Evolutionary conservation across 2,888 invertebrate genomes (phyloP).

Genomic region (Metallyticus violacea): DNA sequence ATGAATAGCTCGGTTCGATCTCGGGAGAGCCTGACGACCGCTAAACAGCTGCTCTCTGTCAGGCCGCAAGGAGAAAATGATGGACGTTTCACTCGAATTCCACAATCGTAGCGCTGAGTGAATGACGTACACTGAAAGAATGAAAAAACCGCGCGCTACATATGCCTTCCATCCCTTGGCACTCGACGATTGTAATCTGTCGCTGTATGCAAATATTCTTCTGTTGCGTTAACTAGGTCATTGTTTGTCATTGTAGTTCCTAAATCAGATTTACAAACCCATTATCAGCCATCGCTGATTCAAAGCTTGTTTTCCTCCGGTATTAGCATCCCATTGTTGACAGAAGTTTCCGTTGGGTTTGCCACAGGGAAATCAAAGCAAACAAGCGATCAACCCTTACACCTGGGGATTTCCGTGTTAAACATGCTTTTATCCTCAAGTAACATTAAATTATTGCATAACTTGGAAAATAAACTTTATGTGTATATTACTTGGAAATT

Average conservation of each 20-base stretch:
- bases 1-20: not conserved
- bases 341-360: not conserved
- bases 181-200: not conserved
- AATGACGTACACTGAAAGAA: not conserved
- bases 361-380: not conserved
- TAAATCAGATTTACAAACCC: not conserved
- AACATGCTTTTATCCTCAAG: not conserved
- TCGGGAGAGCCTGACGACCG: not conserved
- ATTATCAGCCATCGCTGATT: not conserved
- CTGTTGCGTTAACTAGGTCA: not conserved
- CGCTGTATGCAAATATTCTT: not conserved
- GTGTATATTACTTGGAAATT: too few relatives aligned
- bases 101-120: not conserved
- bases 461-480: not conserved
- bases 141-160: not conserved
- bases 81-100: not conserved
- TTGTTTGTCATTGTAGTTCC: not conserved
- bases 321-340: not conserved
- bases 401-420: not conserved
- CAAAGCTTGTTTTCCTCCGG: not conserved
- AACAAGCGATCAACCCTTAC: not conserved
- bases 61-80: not conserved
- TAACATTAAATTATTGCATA: not conserved
- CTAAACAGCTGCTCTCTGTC: not conserved
- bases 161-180: not conserved